phyloP scores from a whole-genome alignment of 2,113 vertebrate genomes.

The Mola mola region DNA sequence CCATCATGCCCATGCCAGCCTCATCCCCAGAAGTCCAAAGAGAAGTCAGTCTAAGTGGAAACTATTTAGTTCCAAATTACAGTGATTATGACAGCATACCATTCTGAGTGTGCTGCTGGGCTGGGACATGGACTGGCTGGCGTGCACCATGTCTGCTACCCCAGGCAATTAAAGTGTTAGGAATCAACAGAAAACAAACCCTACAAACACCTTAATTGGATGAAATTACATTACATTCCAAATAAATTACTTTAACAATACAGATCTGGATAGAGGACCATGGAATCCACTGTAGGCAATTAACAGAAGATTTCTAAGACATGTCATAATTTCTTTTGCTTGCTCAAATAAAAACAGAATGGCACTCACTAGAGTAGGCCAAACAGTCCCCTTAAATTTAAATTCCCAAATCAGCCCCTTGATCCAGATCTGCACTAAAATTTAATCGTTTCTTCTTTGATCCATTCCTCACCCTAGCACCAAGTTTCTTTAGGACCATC shows the following conservation, averaged over 20 bases:
- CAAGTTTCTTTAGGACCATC: neutral
- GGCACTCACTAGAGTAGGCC: neutral
- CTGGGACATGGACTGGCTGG: conserved; percentile 18
- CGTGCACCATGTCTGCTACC: conserved; percentile 36
- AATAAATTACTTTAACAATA: conserved; percentile 23
- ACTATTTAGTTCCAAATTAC: conserved; percentile 65
- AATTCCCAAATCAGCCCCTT: neutral
- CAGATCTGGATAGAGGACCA: conserved; percentile 4
- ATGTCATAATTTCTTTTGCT: neutral
- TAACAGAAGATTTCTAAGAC: neutral
- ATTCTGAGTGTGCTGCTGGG: conserved; percentile 18
- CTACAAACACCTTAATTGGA: conserved; percentile 36
- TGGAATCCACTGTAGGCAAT: neutral
- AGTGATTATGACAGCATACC: conserved; percentile 53
- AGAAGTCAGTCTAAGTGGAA: conserved; percentile 57
- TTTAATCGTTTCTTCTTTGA: neutral
- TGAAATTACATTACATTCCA: conserved; percentile 41
- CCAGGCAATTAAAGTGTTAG: conserved; percentile 34
- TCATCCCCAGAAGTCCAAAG: conserved; percentile 31
- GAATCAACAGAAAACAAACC: conserved; percentile 29
- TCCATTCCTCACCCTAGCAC: neutral
- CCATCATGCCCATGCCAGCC: conserved; percentile 19
- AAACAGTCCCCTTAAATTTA: neutral
- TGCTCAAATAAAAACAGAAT: conserved; percentile 4
- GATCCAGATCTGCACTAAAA: neutral